Base-by-base conservation (phyloP, 2,888 invertebrate species). In the Ophion obscuratus region DNA sequence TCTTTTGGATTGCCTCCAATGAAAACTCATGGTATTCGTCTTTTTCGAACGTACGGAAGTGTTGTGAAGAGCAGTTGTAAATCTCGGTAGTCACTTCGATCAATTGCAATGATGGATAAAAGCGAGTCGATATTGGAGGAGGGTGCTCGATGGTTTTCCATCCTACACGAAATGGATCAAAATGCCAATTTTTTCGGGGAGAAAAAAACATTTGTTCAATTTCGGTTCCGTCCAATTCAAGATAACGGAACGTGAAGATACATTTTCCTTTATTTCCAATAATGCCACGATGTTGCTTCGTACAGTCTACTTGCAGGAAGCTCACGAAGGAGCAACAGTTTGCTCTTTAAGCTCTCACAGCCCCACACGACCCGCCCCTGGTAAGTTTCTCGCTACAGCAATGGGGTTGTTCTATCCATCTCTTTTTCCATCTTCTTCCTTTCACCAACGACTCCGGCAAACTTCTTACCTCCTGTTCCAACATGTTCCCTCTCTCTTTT, bases 261-360 rank as follows among this genome's bases (percentile, higher is more conserved):
- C 53, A 70, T 59, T 71, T 77, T 74, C 61, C 47, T 57, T 70
- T 75, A 53, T 44, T 20, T 53, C 36, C 74, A 66, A 70, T 20
- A 74, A 68, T 68, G 59, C 67, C 10, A 40, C 31, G 68, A 57
- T 47, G 14, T 44, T 14, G 66, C 61, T 81, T 57, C 67, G 80
- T 77, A 71, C 87, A 86, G 83, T 84, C 92, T 92, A 93, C 93
- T 93, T 93, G 93, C 93, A 93, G 93, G 92, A 91, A 90, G 53
- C 91, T 85, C 87, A 27, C 14, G 27, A 70, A 71, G 93, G 92
- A 93, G 93, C 93, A 93, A 93, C 93, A 93, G 93, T 93, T 93
- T 93, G 93, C 92, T 90, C 91, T 91, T 92, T 90, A 90, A 90
- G 83, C 85, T 85, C 36, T 75, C 53, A 64, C 64, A 36, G 47